Percentiles rank a stretch among this genome's conserved stretches.
Conservation (phyloP, 2,113 vertebrate species). For the Corythornis madagascariensis region DNA sequence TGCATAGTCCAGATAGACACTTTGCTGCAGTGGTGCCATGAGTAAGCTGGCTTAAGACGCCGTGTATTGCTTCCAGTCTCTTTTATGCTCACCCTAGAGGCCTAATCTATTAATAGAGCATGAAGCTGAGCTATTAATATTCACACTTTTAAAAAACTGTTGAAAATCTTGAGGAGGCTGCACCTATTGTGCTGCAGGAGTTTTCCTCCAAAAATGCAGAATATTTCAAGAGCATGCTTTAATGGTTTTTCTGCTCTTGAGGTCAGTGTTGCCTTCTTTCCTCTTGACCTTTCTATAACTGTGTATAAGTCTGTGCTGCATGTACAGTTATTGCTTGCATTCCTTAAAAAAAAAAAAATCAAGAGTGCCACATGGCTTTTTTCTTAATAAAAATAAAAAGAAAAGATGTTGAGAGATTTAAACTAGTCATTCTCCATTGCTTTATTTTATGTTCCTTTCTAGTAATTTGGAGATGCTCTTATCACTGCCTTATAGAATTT, state of each 20-base stretch:
- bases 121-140: too few species aligned
- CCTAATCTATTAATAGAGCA: conserved; percentile 65
- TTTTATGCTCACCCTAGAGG: conserved; percentile 32
- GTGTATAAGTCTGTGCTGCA: background rate
- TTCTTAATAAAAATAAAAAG: background rate
- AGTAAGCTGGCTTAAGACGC: background rate
- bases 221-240: background rate
- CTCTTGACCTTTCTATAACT: background rate
- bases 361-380: background rate
- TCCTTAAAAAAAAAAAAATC: background rate
- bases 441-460: background rate
- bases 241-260: background rate
- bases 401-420: background rate
- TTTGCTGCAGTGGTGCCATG: background rate
- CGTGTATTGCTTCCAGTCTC: background rate
- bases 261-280: background rate
- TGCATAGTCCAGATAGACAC: background rate
- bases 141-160: conserved; percentile 31
- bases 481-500: background rate
- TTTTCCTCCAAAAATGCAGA: background rate
- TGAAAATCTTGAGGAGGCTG: conserved; percentile 32
- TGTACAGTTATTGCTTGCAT: background rate
- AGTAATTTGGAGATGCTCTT: background rate
- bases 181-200: conserved; percentile 10
- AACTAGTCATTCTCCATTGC: background rate